Conservation (phyloP, 1,140 invertebrate genomes). For the Microplitis demolitor region DNA sequence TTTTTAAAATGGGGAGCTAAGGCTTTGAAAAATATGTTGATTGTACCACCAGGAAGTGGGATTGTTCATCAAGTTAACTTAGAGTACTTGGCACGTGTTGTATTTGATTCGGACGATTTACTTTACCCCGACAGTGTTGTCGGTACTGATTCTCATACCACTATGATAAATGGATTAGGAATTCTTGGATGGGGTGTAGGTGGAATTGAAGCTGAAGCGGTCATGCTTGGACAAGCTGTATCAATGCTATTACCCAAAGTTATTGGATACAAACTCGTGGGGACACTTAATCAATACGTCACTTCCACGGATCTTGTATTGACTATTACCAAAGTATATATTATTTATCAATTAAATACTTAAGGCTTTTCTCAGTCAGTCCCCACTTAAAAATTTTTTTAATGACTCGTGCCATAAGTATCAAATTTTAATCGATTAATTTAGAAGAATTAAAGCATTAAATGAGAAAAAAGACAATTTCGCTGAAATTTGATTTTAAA, state of each 20-base stretch:
- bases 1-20: slow-evolving; percentile 98
- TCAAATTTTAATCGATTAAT: too few species aligned
- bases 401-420: not conserved
- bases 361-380: not conserved
- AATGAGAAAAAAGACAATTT: too few species aligned
- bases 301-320: slow-evolving; percentile 98
- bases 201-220: slow-evolving; percentile 87
- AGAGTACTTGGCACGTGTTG: slow-evolving; percentile 94
- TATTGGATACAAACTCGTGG: slow-evolving; percentile 90
- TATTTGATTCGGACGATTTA: slow-evolving; percentile 75
- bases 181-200: slow-evolving; percentile 81
- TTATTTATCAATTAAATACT: slow-evolving; percentile 14
- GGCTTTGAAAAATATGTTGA: slow-evolving; percentile 94
- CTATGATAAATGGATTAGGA: slow-evolving; percentile 95
- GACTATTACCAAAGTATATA: slow-evolving; percentile 91
- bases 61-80: slow-evolving; percentile 99
- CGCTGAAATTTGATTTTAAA: too few species aligned
- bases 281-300: slow-evolving; percentile 79
- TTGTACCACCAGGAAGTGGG: slow-evolving; percentile 96
- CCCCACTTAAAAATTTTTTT: not conserved
- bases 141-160: slow-evolving; percentile 98
- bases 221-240: slow-evolving; percentile 94
- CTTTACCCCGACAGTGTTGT: slow-evolving; percentile 96
- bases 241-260: slow-evolving; percentile 96
- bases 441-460: too few species aligned